Conservation (phyloP, 2,797 vertebrate genomes). For the Craterocephalus amniculus region DNA sequence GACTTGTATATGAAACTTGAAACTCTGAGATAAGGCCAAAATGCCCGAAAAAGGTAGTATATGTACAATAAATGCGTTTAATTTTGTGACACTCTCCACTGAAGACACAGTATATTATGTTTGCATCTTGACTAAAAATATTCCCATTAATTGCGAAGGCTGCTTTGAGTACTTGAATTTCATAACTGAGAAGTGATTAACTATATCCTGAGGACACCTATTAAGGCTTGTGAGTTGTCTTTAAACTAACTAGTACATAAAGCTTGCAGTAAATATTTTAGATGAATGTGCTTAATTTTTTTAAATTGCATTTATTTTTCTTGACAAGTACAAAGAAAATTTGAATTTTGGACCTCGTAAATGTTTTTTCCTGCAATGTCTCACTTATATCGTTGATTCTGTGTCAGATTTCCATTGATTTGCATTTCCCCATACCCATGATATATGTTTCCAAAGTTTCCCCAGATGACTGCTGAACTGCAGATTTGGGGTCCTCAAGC, state of each 20-base stretch:
- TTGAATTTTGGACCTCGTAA: not conserved
- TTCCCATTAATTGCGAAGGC: not conserved
- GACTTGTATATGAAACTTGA: not conserved
- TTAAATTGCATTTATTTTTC: not conserved
- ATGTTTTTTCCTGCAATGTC: not conserved
- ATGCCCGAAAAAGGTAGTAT: not conserved
- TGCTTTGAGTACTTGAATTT: not conserved
- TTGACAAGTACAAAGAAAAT: not conserved
- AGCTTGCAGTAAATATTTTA: not conserved
- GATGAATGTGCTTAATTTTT: not conserved
- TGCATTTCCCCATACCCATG: conserved; percentile 6
- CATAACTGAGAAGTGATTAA: not conserved
- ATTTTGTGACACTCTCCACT: conserved; percentile 2
- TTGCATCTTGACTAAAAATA: not conserved
- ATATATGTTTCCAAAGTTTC: conserved; percentile 15
- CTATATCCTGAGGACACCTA: not conserved
- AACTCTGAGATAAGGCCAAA: not conserved
- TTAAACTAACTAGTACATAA: not conserved
- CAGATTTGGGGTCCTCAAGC: conserved; percentile 43
- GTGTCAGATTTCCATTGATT: conserved; percentile 1
- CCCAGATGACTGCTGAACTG: conserved; percentile 23
- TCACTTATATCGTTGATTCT: not conserved
- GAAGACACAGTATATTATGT: not conserved
- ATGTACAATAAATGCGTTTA: not conserved
- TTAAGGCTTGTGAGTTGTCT: not conserved